Conservation (phyloP, 1,140 invertebrate genomes). For the Nasonia vitripennis region DNA sequence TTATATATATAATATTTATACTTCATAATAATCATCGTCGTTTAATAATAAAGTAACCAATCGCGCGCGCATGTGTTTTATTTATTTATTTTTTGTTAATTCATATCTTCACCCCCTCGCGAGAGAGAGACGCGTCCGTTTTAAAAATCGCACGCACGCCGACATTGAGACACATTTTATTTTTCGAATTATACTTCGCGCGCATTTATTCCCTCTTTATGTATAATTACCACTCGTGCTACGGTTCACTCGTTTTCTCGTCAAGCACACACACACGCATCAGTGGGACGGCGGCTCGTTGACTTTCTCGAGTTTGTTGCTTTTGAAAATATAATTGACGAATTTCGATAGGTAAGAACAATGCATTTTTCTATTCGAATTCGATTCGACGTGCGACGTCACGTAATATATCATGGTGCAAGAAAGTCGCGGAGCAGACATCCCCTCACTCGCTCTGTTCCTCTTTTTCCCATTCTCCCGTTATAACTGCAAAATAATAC, state of each 20-base stretch:
- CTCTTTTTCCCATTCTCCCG: constrained; percentile 47
- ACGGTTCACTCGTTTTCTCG: background rate
- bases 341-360: background rate
- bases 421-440: constrained; percentile 18
- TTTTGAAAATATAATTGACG: background rate
- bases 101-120: constrained; percentile 30
- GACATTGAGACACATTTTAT: constrained; percentile 26
- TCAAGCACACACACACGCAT: background rate
- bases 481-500: constrained; percentile 74
- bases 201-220: background rate
- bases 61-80: constrained; percentile 49
- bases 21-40: constrained; percentile 55
- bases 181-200: constrained; percentile 19
- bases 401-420: background rate
- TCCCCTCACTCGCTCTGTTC: constrained; percentile 46
- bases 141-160: constrained; percentile 28
- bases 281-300: constrained; percentile 2
- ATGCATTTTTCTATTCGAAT: background rate
- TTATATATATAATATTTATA: constrained; percentile 58
- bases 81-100: constrained; percentile 18
- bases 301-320: background rate
- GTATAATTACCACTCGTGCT: background rate
- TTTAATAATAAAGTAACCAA: constrained; percentile 65
- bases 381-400: background rate
- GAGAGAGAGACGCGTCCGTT: constrained; percentile 17